These are phyloP conservation scores for Emydoidea blandingii DNA, from an alignment of 2,797 vertebrate species.

Conservation along the genomic window DNA sequence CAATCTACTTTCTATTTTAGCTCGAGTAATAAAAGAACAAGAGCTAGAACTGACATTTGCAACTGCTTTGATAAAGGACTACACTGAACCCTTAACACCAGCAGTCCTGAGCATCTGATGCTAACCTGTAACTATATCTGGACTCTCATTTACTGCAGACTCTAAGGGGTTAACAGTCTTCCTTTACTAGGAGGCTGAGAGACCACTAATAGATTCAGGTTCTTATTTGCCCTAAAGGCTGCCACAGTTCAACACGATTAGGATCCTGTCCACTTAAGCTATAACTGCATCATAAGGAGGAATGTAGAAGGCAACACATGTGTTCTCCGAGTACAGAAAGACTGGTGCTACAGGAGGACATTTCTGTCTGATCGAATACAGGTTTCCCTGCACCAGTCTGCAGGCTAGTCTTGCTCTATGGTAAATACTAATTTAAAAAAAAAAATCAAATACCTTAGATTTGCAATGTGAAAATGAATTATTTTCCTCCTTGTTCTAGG, in stretches of 20 bases:
- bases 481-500: constrained; percentile 57
- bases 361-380: neutral
- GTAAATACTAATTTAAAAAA: constrained; percentile 56
- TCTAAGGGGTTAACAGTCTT: constrained; percentile 4
- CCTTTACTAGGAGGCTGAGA: neutral
- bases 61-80: neutral
- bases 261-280: constrained; percentile 51
- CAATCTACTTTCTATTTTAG: fast-evolving
- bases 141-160: neutral
- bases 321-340: neutral
- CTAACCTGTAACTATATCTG: neutral
- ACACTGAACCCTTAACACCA: neutral
- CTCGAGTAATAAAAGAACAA: neutral
- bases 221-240: constrained; percentile 53
- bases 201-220: neutral
- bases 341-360: neutral
- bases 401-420: neutral
- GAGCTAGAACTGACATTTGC: neutral
- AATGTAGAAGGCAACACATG: neutral
- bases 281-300: constrained; percentile 28
- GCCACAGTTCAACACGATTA: neutral
- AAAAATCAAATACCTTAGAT: neutral
- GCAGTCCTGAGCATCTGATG: neutral
- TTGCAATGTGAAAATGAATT: constrained; percentile 61
- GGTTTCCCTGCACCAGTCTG: neutral